These are phyloP conservation scores for Shinisaurus crocodilurus DNA, from an alignment of 2,113 vertebrate species.

Conservation along the genomic window DNA sequence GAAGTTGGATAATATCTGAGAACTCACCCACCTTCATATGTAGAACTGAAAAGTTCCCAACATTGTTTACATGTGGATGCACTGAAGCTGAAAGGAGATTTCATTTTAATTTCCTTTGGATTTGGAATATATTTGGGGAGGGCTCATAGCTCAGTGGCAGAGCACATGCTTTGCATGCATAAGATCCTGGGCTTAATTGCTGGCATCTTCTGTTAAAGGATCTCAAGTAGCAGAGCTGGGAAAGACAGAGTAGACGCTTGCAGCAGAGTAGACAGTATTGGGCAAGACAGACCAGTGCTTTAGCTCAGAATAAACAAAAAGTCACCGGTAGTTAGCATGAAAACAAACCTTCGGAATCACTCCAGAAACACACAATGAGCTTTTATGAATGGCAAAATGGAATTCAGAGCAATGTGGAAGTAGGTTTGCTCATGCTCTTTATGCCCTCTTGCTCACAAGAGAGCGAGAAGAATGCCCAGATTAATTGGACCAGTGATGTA, in stretches of 20 bases:
- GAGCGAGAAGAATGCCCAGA: conserved; percentile 15
- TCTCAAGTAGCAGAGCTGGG: neutral
- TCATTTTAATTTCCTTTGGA: conserved; percentile 61
- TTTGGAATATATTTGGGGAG: conserved; percentile 36
- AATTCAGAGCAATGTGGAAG: conserved; percentile 10
- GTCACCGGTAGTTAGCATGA: conserved; percentile 56
- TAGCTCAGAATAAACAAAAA: conserved; percentile 59
- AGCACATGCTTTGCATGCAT: neutral
- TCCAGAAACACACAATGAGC: conserved; percentile 31
- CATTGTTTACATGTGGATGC: conserved; percentile 36
- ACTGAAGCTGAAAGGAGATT: conserved; percentile 46
- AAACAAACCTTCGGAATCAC: conserved; percentile 63
- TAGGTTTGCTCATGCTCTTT: conserved; percentile 17
- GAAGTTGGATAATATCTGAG: conserved; percentile 30
- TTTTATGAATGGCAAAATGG: conserved; percentile 15
- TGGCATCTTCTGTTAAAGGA: neutral
- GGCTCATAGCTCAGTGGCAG: neutral
- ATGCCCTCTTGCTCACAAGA: conserved; percentile 25
- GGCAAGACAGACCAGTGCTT: neutral
- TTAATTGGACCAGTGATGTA: conserved; percentile 26
- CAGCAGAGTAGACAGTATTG: neutral
- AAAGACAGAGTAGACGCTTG: too few relatives aligned
- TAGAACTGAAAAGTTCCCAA: conserved; percentile 50
- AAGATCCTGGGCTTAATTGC: neutral
- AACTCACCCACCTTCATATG: conserved; percentile 44